These are phyloP conservation scores for Bimastos eiseni DNA, from an alignment of 2,888 invertebrate genomes.

Conservation along the genomic window DNA sequence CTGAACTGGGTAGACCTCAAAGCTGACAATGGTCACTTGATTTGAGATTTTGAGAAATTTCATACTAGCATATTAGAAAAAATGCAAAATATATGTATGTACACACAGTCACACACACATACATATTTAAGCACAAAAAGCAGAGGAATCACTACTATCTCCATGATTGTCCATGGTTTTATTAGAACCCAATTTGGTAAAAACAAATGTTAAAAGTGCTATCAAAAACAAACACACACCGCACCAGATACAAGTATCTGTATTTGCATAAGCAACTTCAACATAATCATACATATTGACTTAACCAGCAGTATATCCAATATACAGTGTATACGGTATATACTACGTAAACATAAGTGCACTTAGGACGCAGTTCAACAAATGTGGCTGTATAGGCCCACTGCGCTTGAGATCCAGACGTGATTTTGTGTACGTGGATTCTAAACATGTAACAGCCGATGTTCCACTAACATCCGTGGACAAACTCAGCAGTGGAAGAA, in stretches of 20 bases:
- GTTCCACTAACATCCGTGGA: neutral
- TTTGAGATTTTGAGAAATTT: neutral
- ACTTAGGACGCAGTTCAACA: neutral
- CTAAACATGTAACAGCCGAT: neutral
- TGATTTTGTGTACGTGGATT: neutral
- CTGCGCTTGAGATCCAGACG: conserved; percentile 8
- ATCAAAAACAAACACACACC: neutral
- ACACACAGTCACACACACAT: too few species aligned
- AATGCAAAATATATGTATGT: too few species aligned
- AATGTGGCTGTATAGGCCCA: neutral
- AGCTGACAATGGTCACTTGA: neutral
- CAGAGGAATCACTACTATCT: neutral
- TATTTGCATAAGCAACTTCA: too few species aligned
- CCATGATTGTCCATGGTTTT: neutral
- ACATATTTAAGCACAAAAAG: neutral
- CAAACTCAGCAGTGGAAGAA: conserved; percentile 1
- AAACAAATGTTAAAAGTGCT: neutral
- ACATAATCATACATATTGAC: neutral
- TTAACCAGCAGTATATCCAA: neutral
- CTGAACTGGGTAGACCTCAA: neutral
- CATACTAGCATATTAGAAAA: too few species aligned
- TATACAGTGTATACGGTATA: neutral
- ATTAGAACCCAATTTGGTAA: neutral
- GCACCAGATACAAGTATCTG: too few species aligned
- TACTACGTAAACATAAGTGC: neutral